Percentiles rank a stretch among this genome's conserved stretches.
Conservation (phyloP, 2,888 invertebrate species). For the Strigamia maritima region DNA sequence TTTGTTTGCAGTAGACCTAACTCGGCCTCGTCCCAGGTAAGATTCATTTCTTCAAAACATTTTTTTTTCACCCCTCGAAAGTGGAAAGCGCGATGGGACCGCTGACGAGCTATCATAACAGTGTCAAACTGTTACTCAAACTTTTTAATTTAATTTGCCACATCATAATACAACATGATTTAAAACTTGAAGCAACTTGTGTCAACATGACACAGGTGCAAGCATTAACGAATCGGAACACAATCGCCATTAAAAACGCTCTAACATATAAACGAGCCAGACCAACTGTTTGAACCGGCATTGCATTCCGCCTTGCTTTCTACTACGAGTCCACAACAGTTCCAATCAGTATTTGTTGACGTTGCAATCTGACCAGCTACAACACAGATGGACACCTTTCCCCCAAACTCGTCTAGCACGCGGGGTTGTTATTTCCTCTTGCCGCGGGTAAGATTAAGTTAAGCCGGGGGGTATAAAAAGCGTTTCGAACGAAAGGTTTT, state of each 20-base stretch:
- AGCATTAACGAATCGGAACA: not conserved
- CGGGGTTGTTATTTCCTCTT: not conserved
- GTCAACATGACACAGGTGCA: conserved; percentile 19
- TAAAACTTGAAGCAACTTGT: not conserved
- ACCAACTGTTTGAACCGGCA: not conserved
- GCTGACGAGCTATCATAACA: not conserved
- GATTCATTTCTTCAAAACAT: not conserved
- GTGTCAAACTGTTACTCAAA: not conserved
- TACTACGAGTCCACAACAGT: too few species aligned
- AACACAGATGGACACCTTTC: not conserved
- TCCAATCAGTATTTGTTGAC: too few species aligned
- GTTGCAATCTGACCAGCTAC: not conserved
- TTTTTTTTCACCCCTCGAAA: not conserved
- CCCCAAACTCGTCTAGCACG: not conserved
- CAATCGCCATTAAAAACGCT: not conserved
- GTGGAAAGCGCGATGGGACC: not conserved
- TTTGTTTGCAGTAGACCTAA: conserved; percentile 6
- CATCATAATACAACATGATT: conserved; percentile 1
- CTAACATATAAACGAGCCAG: not conserved
- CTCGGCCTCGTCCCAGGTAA: conserved; percentile 8
- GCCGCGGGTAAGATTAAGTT: conserved; percentile 6
- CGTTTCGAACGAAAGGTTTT: not conserved
- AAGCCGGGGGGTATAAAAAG: not conserved
- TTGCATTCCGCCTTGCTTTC: not conserved
- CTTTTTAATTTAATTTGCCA: not conserved